These are phyloP conservation scores for Thecophora atra DNA, from an alignment of 2,888 invertebrate genomes.

Conservation along the genomic window DNA sequence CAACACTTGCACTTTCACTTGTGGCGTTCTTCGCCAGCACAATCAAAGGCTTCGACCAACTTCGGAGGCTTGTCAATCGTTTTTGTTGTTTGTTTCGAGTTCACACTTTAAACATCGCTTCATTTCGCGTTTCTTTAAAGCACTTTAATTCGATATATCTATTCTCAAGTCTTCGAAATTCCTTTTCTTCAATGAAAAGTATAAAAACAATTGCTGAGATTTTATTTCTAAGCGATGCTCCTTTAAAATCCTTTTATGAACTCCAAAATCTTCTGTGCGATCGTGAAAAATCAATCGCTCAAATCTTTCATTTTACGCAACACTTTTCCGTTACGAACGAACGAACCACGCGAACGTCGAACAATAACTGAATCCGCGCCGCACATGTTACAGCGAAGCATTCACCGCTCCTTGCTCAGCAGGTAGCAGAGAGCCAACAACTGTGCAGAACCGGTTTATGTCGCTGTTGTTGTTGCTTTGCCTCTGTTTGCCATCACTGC, in stretches of 20 bases:
- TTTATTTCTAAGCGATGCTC: no score
- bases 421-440: constrained; percentile 23
- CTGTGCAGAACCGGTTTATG: constrained; percentile 44
- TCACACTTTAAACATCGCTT: no score
- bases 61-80: background rate
- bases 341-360: constrained; percentile 48
- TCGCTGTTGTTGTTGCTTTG: background rate
- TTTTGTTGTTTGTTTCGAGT: background rate
- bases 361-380: constrained; percentile 47
- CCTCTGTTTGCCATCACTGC: background rate
- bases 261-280: no score
- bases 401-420: constrained; percentile 42
- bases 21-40: constrained; percentile 19
- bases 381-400: background rate
- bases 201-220: no score
- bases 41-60: background rate
- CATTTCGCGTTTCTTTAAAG: no score
- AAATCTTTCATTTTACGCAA: background rate
- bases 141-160: no score
- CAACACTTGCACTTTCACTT: constrained; percentile 37
- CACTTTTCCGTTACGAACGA: constrained; percentile 44
- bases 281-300: background rate
- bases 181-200: no score
- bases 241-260: no score
- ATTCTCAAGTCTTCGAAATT: no score